phyloP scores from a whole-genome alignment of 1,140 invertebrate species.

The Sarcophaga bullata region DNA sequence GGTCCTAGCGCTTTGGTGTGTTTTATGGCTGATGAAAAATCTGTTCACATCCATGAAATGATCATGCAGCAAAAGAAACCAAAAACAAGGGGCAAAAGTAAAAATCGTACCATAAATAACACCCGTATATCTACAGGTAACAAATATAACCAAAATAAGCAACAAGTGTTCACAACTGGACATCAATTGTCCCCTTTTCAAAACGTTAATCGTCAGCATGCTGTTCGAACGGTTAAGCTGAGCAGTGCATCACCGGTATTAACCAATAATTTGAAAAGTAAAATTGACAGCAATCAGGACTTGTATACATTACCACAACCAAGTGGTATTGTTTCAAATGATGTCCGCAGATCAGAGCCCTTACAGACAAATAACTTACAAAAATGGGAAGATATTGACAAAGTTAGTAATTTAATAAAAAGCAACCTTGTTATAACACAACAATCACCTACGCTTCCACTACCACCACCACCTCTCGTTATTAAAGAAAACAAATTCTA shows the following conservation, averaged over 20 bases:
- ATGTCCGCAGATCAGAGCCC: no score
- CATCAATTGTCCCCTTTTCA: constrained; percentile 31
- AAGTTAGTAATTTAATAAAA: no score
- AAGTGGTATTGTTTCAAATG: neutral
- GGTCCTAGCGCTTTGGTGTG: constrained; percentile 49
- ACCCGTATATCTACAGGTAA: neutral
- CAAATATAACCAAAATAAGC: neutral
- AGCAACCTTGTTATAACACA: no score
- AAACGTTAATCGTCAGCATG: neutral
- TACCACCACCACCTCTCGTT: no score
- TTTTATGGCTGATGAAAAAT: constrained; percentile 43
- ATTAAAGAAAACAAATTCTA: no score
- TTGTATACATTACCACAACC: neutral
- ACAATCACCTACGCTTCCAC: no score
- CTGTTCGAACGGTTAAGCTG: neutral
- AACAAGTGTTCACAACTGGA: neutral
- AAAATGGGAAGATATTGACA: no score
- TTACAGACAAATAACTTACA: no score
- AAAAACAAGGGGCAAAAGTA: neutral
- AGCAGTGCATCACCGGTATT: neutral
- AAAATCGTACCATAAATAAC: neutral
- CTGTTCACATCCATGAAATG: constrained; percentile 55
- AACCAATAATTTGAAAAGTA: neutral
- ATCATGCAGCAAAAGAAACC: constrained; percentile 42
- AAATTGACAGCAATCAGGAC: no score